These are phyloP conservation scores for Mesorhabditis belari DNA, from an alignment of 2,888 invertebrate species.

Conservation along the genomic window DNA sequence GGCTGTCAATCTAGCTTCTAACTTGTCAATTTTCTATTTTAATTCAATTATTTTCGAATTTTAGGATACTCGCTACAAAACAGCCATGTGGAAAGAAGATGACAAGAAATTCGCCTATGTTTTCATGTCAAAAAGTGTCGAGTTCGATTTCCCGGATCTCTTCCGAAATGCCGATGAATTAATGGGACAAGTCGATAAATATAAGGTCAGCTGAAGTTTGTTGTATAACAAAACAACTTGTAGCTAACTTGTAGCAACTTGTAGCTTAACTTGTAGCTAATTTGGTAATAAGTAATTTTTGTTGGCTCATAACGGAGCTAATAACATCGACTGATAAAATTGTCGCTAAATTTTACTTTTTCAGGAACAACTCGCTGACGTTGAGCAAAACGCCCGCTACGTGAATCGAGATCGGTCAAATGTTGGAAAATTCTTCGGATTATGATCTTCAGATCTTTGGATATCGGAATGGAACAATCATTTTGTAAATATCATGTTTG, in stretches of 20 bases:
- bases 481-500: too few relatives aligned
- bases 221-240: too few relatives aligned
- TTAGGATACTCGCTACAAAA: constrained; percentile 29
- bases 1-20: too few relatives aligned
- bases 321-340: not conserved
- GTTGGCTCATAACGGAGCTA: too few relatives aligned
- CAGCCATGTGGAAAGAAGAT: constrained; percentile 50
- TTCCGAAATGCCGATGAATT: constrained; percentile 26
- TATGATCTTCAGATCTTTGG: constrained; percentile 7
- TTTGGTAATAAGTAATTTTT: too few relatives aligned
- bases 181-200: constrained; percentile 14
- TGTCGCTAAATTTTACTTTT: constrained; percentile 7
- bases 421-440: constrained; percentile 25
- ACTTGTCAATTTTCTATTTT: too few relatives aligned
- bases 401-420: constrained; percentile 31
- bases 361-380: constrained; percentile 23
- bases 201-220: too few relatives aligned
- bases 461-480: too few relatives aligned
- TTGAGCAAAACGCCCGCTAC: constrained; percentile 24
- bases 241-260: not conserved
- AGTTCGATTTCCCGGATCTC: constrained; percentile 31
- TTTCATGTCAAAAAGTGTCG: constrained; percentile 36
- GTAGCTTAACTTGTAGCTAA: too few relatives aligned
- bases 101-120: constrained; percentile 51
- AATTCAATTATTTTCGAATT: not conserved